Conservation (phyloP, 2,113 vertebrate genomes). For the Australoheros scitulus region DNA sequence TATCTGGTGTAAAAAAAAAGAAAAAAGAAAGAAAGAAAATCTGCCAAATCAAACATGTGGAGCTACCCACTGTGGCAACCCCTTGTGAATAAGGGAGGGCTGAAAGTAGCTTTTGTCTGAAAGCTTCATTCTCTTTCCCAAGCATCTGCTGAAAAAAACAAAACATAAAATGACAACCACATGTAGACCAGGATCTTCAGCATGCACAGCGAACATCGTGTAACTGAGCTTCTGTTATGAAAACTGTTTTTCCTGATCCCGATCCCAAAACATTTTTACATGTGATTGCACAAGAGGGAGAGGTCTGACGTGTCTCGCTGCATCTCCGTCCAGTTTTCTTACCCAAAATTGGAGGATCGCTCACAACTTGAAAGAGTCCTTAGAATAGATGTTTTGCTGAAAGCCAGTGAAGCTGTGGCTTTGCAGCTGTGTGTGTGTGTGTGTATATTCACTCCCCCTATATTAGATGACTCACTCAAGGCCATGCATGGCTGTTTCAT, state of each 20-base stretch:
- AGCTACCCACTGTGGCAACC: not conserved
- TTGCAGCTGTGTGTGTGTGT: conserved; percentile 29
- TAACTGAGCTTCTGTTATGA: conserved; percentile 38
- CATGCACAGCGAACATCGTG: conserved; percentile 27
- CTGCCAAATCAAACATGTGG: not conserved
- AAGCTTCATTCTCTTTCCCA: conserved; percentile 39
- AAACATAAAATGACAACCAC: conserved; percentile 72
- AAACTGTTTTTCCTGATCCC: conserved; percentile 46
- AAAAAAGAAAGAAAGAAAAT: not conserved
- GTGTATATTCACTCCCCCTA: conserved; percentile 31
- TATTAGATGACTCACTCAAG: conserved; percentile 73
- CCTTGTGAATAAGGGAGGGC: not conserved
- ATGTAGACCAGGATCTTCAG: conserved; percentile 53
- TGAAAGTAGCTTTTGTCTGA: not conserved
- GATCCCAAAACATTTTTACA: conserved; percentile 60
- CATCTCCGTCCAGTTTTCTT: conserved; percentile 33
- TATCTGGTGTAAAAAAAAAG: not conserved
- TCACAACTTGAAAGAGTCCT: conserved; percentile 46
- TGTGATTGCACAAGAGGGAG: conserved; percentile 29
- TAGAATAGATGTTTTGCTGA: conserved; percentile 69
- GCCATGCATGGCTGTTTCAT: conserved; percentile 60
- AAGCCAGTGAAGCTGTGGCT: conserved; percentile 52
- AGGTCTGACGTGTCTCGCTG: conserved; percentile 31
- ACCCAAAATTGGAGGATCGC: conserved; percentile 47
- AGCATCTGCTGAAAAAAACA: conserved; percentile 16